phyloP scores from a whole-genome alignment of 2,113 vertebrate species.

The Pelusios castaneus region DNA sequence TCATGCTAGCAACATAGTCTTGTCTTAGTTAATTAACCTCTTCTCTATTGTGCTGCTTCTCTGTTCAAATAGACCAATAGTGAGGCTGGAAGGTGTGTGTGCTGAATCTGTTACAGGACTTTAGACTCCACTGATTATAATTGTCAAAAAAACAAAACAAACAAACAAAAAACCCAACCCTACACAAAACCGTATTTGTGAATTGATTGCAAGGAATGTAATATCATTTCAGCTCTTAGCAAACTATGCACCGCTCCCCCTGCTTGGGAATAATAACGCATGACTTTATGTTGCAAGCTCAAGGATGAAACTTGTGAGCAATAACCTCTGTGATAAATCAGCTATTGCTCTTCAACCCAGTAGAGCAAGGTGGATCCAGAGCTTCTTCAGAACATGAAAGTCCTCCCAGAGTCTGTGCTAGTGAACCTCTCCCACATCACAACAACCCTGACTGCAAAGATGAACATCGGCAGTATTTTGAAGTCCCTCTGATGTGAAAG shows the following conservation, averaged over 20 bases:
- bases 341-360: not conserved
- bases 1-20: slow-evolving; percentile 3
- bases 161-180: too few species aligned
- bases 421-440: not conserved
- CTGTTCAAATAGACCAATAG: slow-evolving; percentile 5
- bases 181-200: slow-evolving; percentile 21
- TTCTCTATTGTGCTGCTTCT: slow-evolving; percentile 9
- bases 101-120: not conserved
- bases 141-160: slow-evolving; percentile 23
- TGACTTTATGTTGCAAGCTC: not conserved
- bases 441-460: not conserved
- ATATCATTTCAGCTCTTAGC: not conserved
- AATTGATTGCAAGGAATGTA: not conserved
- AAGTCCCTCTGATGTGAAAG: slow-evolving; percentile 40
- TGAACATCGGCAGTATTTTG: not conserved
- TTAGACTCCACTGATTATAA: not conserved
- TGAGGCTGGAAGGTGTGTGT: not conserved
- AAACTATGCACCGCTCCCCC: not conserved
- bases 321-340: fast-evolving
- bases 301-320: not conserved
- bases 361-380: not conserved
- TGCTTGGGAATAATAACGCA: not conserved
- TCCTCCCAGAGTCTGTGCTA: not conserved
- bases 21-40: slow-evolving; percentile 60
- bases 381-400: not conserved